Percentiles rank a stretch among this genome's conserved stretches.
These are phyloP conservation scores for Lysandra bellargus DNA, from an alignment of 2,888 invertebrate species.

Conservation along the genomic window DNA sequence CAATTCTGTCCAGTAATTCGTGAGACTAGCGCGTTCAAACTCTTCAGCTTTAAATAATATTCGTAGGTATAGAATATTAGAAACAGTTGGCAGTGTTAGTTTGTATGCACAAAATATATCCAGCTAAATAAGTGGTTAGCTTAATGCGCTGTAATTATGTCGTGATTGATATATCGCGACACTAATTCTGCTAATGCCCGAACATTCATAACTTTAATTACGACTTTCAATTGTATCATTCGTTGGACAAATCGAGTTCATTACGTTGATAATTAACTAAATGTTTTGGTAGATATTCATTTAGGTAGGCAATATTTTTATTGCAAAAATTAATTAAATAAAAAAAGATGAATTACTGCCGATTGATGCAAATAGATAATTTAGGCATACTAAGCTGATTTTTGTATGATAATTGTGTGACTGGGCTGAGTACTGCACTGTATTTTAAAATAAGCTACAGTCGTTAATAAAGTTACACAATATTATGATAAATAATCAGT, in stretches of 20 bases:
- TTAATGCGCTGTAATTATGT: conserved; percentile 13
- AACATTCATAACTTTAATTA: conserved; percentile 23
- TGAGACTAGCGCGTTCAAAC: not conserved
- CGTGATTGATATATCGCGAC: conserved; percentile 25
- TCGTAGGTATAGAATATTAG: not conserved
- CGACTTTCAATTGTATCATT: conserved; percentile 9
- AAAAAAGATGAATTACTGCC: too few species aligned
- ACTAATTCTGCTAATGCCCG: conserved; percentile 10
- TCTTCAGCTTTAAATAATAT: not conserved
- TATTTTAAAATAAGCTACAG: too few species aligned
- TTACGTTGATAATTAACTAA: not conserved
- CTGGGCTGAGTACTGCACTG: too few species aligned
- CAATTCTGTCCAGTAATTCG: too few species aligned
- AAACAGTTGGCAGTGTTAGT: not conserved
- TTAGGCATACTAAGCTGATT: too few species aligned
- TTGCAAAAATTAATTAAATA: not conserved
- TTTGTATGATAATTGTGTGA: too few species aligned
- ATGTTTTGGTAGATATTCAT: not conserved
- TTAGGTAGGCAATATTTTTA: too few species aligned
- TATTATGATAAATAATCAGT: too few species aligned
- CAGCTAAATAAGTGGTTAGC: conserved; percentile 1
- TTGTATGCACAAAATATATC: conserved; percentile 1
- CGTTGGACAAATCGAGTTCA: not conserved
- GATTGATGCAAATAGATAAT: too few species aligned
- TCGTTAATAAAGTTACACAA: too few species aligned